These are phyloP conservation scores for Phenganax subtilis DNA, from an alignment of 92 coral and sea anemone genomes.

Conservation along the genomic window DNA sequence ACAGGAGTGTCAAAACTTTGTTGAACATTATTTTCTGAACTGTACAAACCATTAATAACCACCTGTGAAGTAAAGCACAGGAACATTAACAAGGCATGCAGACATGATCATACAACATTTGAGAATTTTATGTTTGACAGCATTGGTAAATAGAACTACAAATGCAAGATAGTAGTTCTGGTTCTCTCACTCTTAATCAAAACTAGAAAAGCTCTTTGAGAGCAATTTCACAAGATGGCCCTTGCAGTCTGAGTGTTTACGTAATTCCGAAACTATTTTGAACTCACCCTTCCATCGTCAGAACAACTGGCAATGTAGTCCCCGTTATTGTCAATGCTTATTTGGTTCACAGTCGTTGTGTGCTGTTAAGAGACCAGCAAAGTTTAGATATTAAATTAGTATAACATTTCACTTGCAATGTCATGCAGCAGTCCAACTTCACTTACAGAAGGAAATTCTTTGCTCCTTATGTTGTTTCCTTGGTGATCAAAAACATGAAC, in stretches of 20 bases:
- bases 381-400: neutral
- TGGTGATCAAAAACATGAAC: conserved; percentile 95
- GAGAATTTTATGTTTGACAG: neutral
- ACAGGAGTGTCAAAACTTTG: conserved; percentile 85
- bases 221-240: neutral
- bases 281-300: conserved; percentile 94
- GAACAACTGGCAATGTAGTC: conserved; percentile 98
- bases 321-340: conserved; percentile 85
- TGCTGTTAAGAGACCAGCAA: conserved; percentile 54
- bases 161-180: too few relatives aligned
- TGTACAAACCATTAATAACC: conserved; percentile 94
- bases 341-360: conserved; percentile 91
- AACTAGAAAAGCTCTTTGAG: too few relatives aligned
- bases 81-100: neutral
- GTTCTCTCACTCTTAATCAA: too few relatives aligned
- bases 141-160: too few relatives aligned
- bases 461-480: conserved; percentile 89
- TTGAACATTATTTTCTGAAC: conserved; percentile 97
- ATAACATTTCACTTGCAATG: too few relatives aligned
- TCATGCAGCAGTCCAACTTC: too few relatives aligned
- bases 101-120: neutral
- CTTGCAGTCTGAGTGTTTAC: neutral
- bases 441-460: conserved; percentile 96
- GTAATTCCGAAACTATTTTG: too few relatives aligned
- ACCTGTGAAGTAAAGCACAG: conserved; percentile 50